Evolutionary conservation across 1,140 invertebrate species (phyloP), one percentile per base, ranked within the genome.

Genomic region (Drosophila bocki): DNA sequence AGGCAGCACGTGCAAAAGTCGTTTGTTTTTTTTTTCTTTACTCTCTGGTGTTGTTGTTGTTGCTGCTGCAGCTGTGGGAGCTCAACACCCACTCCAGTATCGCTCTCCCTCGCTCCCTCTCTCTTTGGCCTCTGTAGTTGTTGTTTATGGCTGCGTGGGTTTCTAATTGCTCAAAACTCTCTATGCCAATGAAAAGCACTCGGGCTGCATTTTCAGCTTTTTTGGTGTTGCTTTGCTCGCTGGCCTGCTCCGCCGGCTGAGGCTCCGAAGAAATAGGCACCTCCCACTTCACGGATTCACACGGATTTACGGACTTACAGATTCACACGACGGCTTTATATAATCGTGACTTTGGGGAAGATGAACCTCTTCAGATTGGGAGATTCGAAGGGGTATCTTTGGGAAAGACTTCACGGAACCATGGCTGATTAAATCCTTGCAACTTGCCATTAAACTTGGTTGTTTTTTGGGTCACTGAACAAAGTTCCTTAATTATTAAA

Each of bases 101-200:
- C 35, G 3, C 13, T 37, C 35, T 37, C 19, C 15, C 26, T 19
- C 13, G 9, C 45, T 51, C 45, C 42, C 58, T 32, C 42, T 47
- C 68, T 37, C 42, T 48, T 37, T 44, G 56, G 22, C 17, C 17
- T 3, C 17, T 0, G 77, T 69, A 72, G 85, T 78, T 90, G 82
- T 91, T 78, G 77, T 91, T 91, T 91, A 91, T 91, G 81, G 81
- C 88, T 91, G 88, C 88, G 88, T 91, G 88, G 88, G 88, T 79
- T 91, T 91, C 88, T 91, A 91, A 91, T 91, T 91, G 88, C 88
- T 91, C 87, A 86, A 87, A 86, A 82, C 75, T 83, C 76, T 91
- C 76, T 91, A 91, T 91, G 78, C 88, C 88, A 91, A 91, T 91
- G 88, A 86, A 84, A 56, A 84, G 72, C 75, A 85, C 85, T 90